Evolutionary conservation across 2,888 invertebrate genomes (phyloP), one percentile per base, ranked within the genome.

Genomic region (Leptopilina drosophilae): DNA sequence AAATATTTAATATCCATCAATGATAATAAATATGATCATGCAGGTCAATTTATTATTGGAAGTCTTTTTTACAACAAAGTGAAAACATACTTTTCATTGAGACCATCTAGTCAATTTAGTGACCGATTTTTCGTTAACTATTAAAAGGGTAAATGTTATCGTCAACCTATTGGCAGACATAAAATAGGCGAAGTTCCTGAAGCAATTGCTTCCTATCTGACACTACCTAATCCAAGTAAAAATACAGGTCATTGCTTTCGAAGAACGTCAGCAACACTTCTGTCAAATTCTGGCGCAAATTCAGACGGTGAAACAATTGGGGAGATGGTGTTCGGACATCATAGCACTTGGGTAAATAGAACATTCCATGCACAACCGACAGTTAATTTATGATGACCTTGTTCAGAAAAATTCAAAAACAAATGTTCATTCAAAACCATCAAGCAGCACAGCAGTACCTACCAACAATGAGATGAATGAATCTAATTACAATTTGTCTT

Each of bases 171-270:
- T 33, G 84, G 84, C 3, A 83, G 81, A 77, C 81, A 86, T 75
- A 84, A 75, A 77, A 77, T 85, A 33, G 53, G 80, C 12, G 81
- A 79, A 67, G 65, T 80, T 14, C 84, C 85, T 9, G 81, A 80
- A 80, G 75, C 14, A 15, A 82, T 86, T 56, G 86, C 85, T 64
- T 40, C 49, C 40, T 84, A 73, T 78, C 77, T 82, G 62, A 81
- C 83, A 42, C 79, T 84, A 66, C 77, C 78, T 42, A 56, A 26
- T 26, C 2, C 26, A 26, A 26, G 83, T 15, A 56, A n/a, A 2
- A 83, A 82, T 65, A 83, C 83, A 6, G 84, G 26, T 26, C 83
- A 84, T 79, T 80, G 73, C 40, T 82, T 84, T 33, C 78, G 86
- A 46, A 78, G 84, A 26, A 86, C 81, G 20, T 83, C 84, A 33